phyloP scores from a whole-genome alignment of 2,888 invertebrate species.

The Dendrolimus pini region DNA sequence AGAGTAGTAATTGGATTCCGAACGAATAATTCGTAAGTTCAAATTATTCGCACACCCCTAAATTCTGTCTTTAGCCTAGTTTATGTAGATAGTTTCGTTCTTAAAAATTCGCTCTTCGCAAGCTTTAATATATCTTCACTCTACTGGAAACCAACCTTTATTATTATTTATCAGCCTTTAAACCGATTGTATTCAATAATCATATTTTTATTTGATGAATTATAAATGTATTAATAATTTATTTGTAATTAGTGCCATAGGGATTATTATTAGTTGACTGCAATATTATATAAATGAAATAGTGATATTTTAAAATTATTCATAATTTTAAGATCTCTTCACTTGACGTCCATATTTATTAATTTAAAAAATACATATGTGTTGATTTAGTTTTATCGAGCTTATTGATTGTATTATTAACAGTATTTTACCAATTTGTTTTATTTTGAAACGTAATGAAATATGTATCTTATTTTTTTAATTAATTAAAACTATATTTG shows the following conservation, averaged over 20 bases:
- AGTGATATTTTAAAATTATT: conserved; percentile 20
- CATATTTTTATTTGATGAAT: conserved; percentile 24
- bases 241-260: conserved; percentile 57
- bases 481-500: too few species aligned
- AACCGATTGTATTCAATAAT: conserved; percentile 7
- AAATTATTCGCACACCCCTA: too few species aligned
- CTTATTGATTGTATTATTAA: background rate
- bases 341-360: conserved; percentile 36
- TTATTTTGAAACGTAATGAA: conserved; percentile 6
- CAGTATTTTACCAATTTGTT: conserved; percentile 4
- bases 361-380: background rate
- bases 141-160: too few species aligned
- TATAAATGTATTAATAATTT: conserved; percentile 29
- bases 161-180: too few species aligned
- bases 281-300: conserved; percentile 15
- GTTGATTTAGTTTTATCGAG: too few species aligned
- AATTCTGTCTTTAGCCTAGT: background rate
- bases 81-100: background rate
- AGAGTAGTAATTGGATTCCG: too few species aligned
- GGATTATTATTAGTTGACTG: conserved; percentile 28
- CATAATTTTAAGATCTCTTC: conserved; percentile 33
- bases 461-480: too few species aligned
- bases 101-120: background rate
- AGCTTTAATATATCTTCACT: too few species aligned
- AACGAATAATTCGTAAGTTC: too few species aligned